Evolutionary conservation across 2,113 vertebrate genomes (phyloP), one percentile per base, ranked within the genome.

Genomic region (Mustela lutreola): DNA sequence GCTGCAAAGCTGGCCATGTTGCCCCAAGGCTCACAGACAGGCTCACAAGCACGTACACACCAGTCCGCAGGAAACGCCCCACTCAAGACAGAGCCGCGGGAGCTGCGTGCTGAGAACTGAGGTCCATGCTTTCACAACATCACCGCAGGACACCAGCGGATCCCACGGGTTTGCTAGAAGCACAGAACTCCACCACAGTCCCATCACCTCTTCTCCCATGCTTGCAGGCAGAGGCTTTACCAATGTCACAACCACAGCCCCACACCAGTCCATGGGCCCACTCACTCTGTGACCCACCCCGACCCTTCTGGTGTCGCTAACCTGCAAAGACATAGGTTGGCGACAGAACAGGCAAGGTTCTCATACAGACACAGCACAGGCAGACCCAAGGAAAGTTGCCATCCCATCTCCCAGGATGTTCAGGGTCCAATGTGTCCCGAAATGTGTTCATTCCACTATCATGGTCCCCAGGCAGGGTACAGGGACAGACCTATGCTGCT

Each of bases 51-150:
- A 11, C 2, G 2, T 53, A 50, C 28, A 2, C 1, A 36, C 62
- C 6, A n/a, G 79, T 28, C 26, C 18, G 89, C 67, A 22, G 19
- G 58, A 94, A 93, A 73, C 11, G 21, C 81, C 39, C n/a, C 28
- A 42, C 1, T 18, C n/a, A 39, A 84, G 67, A 31, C 80, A 70
- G 5, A 98, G 62, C 18, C 53, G 18, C 14, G 4, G 90, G 75
- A 60, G 90, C 88, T 87, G 82, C 3, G 4, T 10, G 97, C 65
- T 73, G 91, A 56, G n/a, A 58, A 31, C 10, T 18, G 88, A 86
- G 87, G n/a, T 67, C 96, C 92, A 89, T 5, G 31, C 84, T 93
- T 76, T 9, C 79, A n/a, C 79, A n/a, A 95, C 96, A 76, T 26
- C 22, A 58, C 3, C 26, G 42, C 15, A 5, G 91, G 62, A 65